Conservation (phyloP, 2,113 vertebrate species). For the Vidua macroura region DNA sequence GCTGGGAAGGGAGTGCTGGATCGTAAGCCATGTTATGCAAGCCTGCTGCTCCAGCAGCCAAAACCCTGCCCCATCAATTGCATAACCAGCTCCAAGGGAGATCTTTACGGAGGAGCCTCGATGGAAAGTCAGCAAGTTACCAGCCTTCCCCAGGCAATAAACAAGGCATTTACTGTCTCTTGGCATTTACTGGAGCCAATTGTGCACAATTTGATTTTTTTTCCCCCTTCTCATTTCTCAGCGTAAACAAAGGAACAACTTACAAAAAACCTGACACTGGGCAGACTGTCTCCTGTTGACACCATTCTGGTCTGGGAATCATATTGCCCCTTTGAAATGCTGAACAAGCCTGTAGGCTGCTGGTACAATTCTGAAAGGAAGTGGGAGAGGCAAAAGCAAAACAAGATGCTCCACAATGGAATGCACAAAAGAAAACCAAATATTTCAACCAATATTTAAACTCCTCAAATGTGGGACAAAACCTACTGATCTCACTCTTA, state of each 20-base stretch:
- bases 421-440: neutral
- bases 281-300: constrained; percentile 39
- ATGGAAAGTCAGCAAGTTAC: constrained; percentile 36
- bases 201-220: neutral
- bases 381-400: constrained; percentile 45
- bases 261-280: constrained; percentile 14
- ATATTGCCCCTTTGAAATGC: constrained; percentile 30
- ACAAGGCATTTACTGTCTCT: constrained; percentile 48
- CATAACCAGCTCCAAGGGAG: constrained; percentile 56
- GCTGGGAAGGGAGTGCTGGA: constrained; percentile 44
- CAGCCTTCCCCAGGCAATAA: constrained; percentile 45
- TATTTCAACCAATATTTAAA: neutral
- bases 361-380: constrained; percentile 37
- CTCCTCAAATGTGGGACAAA: neutral
- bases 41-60: constrained; percentile 56
- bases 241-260: constrained; percentile 29
- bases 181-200: constrained; percentile 28
- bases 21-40: constrained; percentile 75
- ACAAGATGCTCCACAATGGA: constrained; percentile 48
- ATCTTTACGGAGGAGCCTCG: neutral
- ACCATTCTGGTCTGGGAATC: constrained; percentile 32
- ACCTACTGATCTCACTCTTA: neutral
- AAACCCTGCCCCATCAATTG: constrained; percentile 39
- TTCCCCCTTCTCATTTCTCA: neutral
- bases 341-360: constrained; percentile 41